Conservation (phyloP, 2,797 vertebrate species). For the Malurus splendens region DNA sequence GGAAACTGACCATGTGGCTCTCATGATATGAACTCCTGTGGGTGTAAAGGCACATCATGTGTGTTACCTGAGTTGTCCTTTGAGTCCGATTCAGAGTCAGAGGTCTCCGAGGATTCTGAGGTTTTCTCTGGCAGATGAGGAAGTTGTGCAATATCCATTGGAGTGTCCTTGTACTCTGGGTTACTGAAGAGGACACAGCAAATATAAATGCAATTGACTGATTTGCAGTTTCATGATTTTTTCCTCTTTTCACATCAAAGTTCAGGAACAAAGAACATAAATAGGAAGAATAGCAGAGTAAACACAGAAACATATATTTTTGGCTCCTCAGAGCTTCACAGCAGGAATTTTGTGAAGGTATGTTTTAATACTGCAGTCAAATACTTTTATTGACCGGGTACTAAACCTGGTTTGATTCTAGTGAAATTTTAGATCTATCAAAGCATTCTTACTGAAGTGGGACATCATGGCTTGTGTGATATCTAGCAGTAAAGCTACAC, state of each 20-base stretch:
- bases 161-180: slow-evolving; percentile 92
- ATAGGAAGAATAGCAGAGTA: slow-evolving; percentile 23
- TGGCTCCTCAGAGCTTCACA: neutral
- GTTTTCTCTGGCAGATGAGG: slow-evolving; percentile 94
- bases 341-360: slow-evolving; percentile 30
- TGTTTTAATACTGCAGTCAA: slow-evolving; percentile 25
- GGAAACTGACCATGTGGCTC: neutral
- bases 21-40: neutral
- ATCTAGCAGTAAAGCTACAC: slow-evolving; percentile 3
- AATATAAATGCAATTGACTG: slow-evolving; percentile 13
- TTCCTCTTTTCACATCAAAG: neutral
- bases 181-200: slow-evolving; percentile 74
- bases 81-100: slow-evolving; percentile 95
- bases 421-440: slow-evolving; percentile 31
- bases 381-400: slow-evolving; percentile 16
- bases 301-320: slow-evolving; percentile 6
- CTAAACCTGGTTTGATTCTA: slow-evolving; percentile 5
- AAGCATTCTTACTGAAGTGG: slow-evolving; percentile 57
- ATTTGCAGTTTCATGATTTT: slow-evolving; percentile 18
- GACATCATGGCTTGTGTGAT: neutral
- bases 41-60: neutral
- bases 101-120: slow-evolving; percentile 93
- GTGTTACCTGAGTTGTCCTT: slow-evolving; percentile 95
- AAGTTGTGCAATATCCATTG: slow-evolving; percentile 94
- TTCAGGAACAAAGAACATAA: slow-evolving; percentile 37